Evolutionary conservation across 2,888 invertebrate species (phyloP).

Genomic region (Trachelus iudaicus): DNA sequence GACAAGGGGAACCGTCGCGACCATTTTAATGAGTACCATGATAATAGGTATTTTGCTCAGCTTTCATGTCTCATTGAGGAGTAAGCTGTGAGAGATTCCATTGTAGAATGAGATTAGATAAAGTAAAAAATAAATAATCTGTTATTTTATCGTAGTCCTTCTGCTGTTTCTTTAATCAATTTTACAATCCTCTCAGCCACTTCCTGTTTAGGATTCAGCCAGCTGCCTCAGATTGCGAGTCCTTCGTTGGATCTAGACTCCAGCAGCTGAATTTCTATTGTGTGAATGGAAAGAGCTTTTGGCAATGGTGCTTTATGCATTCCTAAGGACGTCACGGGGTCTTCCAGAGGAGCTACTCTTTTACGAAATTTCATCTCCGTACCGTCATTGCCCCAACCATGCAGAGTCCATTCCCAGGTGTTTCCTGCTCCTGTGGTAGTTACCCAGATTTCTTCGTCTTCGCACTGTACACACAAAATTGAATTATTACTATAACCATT

Average conservation of each 20-base stretch:
- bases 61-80: background rate
- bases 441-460: slow-evolving; percentile 44
- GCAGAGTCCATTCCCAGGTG: slow-evolving; percentile 52
- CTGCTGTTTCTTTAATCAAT: slow-evolving; percentile 1
- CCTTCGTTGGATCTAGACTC: slow-evolving; percentile 34
- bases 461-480: slow-evolving; percentile 28
- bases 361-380: slow-evolving; percentile 44
- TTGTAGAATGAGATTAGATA: background rate
- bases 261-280: slow-evolving; percentile 35
- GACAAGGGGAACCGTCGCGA: background rate
- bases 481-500: background rate
- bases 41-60: background rate
- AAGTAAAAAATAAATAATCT: background rate
- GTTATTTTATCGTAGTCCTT: slow-evolving; percentile 5
- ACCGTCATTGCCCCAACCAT: slow-evolving; percentile 38
- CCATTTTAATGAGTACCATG: background rate
- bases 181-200: background rate
- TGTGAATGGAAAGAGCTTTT: slow-evolving; percentile 34
- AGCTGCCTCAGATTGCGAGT: slow-evolving; percentile 25
- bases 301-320: slow-evolving; percentile 46
- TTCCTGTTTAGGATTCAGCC: background rate
- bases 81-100: background rate
- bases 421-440: slow-evolving; percentile 29
- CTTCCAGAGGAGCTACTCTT: slow-evolving; percentile 46
- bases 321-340: slow-evolving; percentile 30